Evolutionary conservation across 2,888 invertebrate species (phyloP), one percentile per base, ranked within the genome.

Genomic region (Seladonia tumulorum): DNA sequence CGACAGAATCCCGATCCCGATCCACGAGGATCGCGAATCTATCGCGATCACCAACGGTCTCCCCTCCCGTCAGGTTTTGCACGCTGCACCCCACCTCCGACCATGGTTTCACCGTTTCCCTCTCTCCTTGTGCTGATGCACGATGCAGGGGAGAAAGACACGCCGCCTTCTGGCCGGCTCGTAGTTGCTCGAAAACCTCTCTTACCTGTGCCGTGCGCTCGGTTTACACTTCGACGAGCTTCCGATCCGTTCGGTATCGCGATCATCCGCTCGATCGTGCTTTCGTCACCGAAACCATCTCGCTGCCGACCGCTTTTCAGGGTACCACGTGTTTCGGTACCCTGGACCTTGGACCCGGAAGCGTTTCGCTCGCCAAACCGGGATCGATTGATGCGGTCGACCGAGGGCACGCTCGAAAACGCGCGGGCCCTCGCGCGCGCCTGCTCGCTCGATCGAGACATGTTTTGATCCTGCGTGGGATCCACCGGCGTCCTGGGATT

Each of bases 81-180:
- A 82, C 89, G 86, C 85, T 84, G 85, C 80, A 74, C 85, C 83
- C 83, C 77, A 79, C 90, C 90, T 87, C 88, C 89, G 88, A 85
- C 89, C 90, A 83, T 74, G 85, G 91, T 93, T 93, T 93, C 91
- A 92, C 93, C 92, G 90, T 93, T 93, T 93, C 91, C 93, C 92
- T 89, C 88, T 90, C 91, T 88, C 91, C 90, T 76, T 86, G 85
- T 80, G 87, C 90, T 84, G 93, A 92, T 94, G 93, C 94, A 93
- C 91, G 92, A 91, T 92, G 92, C 92, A 92, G 92, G 92, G 92
- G 93, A 93, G 93, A 93, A 93, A 93, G 93, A 93, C 93, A 93
- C 92, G 90, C 92, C 90, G 92, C 90, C 90, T 92, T 90, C 91
- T 85, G 91, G 92, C 91, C 90, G 91, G 92, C 93, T 89, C 90